Percentiles rank a stretch among this genome's conserved stretches.
Conservation (phyloP, 2,888 invertebrate genomes). For the Caenorhabditis angaria region DNA sequence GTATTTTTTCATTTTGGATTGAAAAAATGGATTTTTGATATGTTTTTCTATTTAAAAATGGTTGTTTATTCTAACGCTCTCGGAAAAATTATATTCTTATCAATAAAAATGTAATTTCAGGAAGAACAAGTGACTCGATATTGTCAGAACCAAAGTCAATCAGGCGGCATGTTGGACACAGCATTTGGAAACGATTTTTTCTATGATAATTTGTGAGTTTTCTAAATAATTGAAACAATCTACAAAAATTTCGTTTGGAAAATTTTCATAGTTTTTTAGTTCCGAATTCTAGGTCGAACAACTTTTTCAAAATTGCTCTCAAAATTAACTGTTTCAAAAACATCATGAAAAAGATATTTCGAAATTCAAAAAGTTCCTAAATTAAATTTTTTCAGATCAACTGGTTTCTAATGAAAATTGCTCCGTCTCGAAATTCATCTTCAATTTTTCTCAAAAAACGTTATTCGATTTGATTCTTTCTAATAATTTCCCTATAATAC, state of each 20-base stretch:
- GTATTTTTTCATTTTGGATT: too few species aligned
- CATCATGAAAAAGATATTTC: too few species aligned
- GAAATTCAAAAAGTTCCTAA: not conserved
- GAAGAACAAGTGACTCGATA: slow-evolving; percentile 38
- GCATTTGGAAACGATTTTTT: slow-evolving; percentile 39
- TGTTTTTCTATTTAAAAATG: not conserved
- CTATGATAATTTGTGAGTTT: slow-evolving; percentile 36
- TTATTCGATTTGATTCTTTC: not conserved
- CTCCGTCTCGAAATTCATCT: slow-evolving; percentile 6
- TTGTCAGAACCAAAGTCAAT: slow-evolving; percentile 23
- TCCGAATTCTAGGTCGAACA: too few species aligned
- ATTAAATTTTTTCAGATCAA: slow-evolving; percentile 22
- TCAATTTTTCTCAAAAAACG: slow-evolving; percentile 20
- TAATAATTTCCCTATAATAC: not conserved
- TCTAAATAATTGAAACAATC: not conserved
- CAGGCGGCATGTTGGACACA: slow-evolving; percentile 18
- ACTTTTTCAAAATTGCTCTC: too few species aligned
- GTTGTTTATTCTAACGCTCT: not conserved
- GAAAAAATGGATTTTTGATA: slow-evolving; percentile 1
- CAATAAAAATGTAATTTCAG: slow-evolving; percentile 18
- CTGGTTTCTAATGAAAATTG: slow-evolving; percentile 20
- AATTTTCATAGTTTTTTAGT: too few species aligned
- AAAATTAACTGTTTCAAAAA: too few species aligned
- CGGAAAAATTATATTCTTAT: too few species aligned
- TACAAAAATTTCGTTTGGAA: too few species aligned